These are phyloP conservation scores for Falco punctatus DNA, from an alignment of 2,113 vertebrate genomes.

Conservation along the genomic window DNA sequence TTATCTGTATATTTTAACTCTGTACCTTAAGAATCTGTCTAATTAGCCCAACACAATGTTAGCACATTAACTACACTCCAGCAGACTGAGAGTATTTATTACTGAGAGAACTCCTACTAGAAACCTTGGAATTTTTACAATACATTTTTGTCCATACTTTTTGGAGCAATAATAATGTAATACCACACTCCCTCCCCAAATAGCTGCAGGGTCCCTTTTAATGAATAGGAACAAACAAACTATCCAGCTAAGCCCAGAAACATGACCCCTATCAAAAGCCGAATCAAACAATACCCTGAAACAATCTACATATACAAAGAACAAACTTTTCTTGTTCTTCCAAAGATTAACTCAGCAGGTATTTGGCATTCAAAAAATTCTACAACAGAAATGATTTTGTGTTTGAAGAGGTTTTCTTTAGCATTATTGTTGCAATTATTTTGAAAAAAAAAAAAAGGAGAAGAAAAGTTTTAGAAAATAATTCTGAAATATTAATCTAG, in stretches of 20 bases:
- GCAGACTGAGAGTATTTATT: conserved; percentile 37
- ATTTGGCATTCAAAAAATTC: conserved; percentile 44
- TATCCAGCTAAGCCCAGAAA: conserved; percentile 54
- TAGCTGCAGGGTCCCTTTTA: conserved; percentile 61
- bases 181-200: conserved; percentile 29
- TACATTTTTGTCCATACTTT: conserved; percentile 63
- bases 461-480: background rate
- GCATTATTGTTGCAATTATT: conserved; percentile 19
- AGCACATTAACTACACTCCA: conserved; percentile 32
- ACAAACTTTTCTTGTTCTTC: conserved; percentile 49
- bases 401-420: conserved; percentile 20
- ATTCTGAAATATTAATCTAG: background rate
- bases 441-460: background rate
- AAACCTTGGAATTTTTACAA: conserved; percentile 59
- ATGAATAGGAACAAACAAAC: conserved; percentile 64
- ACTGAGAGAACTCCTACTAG: conserved; percentile 31
- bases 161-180: conserved; percentile 60
- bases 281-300: conserved; percentile 64
- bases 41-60: conserved; percentile 29
- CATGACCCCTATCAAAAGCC: conserved; percentile 45
- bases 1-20: background rate
- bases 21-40: conserved; percentile 4
- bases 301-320: conserved; percentile 45
- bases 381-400: conserved; percentile 22
- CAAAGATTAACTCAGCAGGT: conserved; percentile 56